Conservation (phyloP, 2,113 vertebrate genomes). For the Oreochromis aureus region DNA sequence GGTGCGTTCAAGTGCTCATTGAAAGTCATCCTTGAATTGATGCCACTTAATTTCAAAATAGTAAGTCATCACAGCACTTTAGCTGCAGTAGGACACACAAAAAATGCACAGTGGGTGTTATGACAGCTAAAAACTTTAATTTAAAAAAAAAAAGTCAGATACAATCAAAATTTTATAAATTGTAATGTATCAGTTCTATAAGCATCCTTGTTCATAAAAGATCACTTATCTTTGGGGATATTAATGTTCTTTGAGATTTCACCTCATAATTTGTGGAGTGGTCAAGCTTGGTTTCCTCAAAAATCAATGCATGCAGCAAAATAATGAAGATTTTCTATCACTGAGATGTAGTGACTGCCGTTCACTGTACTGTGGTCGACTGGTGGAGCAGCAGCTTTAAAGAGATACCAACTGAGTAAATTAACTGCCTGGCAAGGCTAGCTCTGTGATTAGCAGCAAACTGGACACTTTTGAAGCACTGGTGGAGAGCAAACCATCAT, state of each 20-base stretch:
- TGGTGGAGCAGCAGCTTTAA: neutral
- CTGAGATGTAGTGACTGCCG: rapidly evolving
- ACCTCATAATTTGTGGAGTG: neutral
- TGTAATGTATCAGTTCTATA: neutral
- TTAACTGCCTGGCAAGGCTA: neutral
- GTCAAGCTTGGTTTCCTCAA: neutral
- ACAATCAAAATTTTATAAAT: neutral
- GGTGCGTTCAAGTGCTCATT: neutral
- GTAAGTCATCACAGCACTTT: neutral
- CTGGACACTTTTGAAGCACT: neutral
- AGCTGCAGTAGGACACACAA: neutral
- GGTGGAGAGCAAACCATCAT: neutral
- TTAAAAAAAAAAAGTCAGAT: neutral
- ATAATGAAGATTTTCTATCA: neutral
- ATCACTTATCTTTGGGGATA: neutral
- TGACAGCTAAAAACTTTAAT: neutral
- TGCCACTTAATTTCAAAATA: neutral
- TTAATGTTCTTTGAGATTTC: neutral
- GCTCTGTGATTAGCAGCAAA: neutral
- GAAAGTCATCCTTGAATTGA: neutral
- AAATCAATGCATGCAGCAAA: neutral
- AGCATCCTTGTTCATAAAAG: neutral
- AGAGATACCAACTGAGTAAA: neutral
- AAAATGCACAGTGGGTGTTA: neutral
- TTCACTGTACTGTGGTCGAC: neutral